Percentiles rank a stretch among this genome's conserved stretches.
These are phyloP conservation scores for Nysson spinosus DNA, from an alignment of 2,888 invertebrate species.

Conservation along the genomic window DNA sequence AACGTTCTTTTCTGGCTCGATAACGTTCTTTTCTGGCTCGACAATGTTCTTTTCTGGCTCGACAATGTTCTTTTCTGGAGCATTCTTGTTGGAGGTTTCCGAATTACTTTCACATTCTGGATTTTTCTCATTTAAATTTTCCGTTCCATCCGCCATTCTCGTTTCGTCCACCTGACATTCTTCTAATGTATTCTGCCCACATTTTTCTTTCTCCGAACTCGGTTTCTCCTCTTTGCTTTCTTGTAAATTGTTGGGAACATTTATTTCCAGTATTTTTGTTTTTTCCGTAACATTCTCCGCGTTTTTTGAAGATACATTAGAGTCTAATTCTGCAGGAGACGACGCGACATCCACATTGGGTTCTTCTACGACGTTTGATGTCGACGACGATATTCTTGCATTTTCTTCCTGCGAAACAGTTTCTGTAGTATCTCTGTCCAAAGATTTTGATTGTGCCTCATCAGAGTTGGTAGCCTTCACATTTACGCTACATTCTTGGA, in stretches of 20 bases:
- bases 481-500: slow-evolving; percentile 11
- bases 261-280: background rate
- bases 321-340: background rate
- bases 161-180: slow-evolving; percentile 1
- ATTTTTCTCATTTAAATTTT: slow-evolving; percentile 19
- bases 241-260: too few relatives aligned
- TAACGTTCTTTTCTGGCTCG: too few relatives aligned
- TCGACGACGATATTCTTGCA: background rate
- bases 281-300: background rate
- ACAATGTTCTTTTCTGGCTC: slow-evolving; percentile 72
- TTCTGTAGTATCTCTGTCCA: slow-evolving; percentile 4
- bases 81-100: slow-evolving; percentile 30
- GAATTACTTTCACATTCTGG: slow-evolving; percentile 19
- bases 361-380: background rate
- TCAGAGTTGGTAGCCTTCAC: background rate
- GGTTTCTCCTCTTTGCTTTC: background rate
- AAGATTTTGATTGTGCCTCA: slow-evolving; percentile 3
- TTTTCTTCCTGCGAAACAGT: slow-evolving; percentile 19
- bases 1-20: too few relatives aligned
- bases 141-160: slow-evolving; percentile 7
- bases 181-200: background rate
- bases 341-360: background rate
- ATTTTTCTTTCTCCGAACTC: slow-evolving; percentile 7
- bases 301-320: slow-evolving; percentile 7
- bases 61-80: slow-evolving; percentile 36